A percentile compares a stretch with the other conserved stretches of the same genome.
Evolutionary conservation across 2,888 invertebrate genomes (phyloP).

Genomic region (Diplazon laetatorius): DNA sequence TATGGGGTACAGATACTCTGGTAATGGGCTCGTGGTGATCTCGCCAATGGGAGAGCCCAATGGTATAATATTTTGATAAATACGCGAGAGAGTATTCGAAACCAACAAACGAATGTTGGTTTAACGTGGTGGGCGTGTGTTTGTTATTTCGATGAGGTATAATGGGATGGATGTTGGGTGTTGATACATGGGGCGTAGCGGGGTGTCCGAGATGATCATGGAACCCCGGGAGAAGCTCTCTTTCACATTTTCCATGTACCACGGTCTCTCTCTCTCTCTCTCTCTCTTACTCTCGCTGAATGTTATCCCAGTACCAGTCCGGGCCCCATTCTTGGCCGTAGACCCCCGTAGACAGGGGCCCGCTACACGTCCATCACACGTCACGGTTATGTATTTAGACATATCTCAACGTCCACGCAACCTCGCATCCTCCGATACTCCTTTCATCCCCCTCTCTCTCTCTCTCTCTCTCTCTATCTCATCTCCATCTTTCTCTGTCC

Average conservation of each 20-base stretch:
- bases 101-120: constrained; percentile 81
- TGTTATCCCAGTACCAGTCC: too few species aligned
- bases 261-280: background rate
- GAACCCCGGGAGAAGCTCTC: constrained; percentile 52
- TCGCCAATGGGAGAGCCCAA: constrained; percentile 33
- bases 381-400: constrained; percentile 81
- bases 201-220: constrained; percentile 76
- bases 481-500: constrained; percentile 12
- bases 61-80: constrained; percentile 80
- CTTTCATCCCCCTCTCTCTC: constrained; percentile 59
- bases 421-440: constrained; percentile 55
- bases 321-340: background rate
- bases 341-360: constrained; percentile 78
- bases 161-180: constrained; percentile 81
- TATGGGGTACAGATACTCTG: background rate
- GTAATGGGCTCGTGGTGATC: background rate
- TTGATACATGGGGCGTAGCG: constrained; percentile 82
- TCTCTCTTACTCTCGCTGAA: constrained; percentile 30
- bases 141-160: constrained; percentile 82
- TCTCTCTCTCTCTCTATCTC: constrained; percentile 15
- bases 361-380: constrained; percentile 81
- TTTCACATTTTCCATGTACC: background rate
- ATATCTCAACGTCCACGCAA: constrained; percentile 74
- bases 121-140: constrained; percentile 79
- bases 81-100: constrained; percentile 75